Evolutionary conservation across 2,888 invertebrate genomes (phyloP).

Genomic region (Philonicus albiceps): DNA sequence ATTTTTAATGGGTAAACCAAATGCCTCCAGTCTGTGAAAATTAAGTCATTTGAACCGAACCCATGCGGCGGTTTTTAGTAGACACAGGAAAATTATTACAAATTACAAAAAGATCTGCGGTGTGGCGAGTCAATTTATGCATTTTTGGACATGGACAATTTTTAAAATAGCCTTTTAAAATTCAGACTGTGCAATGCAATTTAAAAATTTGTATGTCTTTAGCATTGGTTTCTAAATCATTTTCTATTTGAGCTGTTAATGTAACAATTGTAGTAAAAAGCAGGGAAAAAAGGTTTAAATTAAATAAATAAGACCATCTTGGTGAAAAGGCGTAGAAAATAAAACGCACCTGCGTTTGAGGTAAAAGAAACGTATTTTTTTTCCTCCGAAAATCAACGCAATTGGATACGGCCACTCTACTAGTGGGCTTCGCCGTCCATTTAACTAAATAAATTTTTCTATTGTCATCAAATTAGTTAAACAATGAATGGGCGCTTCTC

Average conservation of each 20-base stretch:
- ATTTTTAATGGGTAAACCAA: background rate
- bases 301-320: background rate
- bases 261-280: too few species aligned
- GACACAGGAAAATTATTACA: background rate
- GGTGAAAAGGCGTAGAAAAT: background rate
- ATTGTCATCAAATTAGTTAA: constrained; percentile 37
- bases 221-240: too few species aligned
- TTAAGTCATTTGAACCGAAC: background rate
- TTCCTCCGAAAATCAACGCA: background rate
- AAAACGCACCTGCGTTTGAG: background rate
- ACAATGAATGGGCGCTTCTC: constrained; percentile 8
- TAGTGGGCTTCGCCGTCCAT: background rate
- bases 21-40: background rate
- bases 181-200: too few species aligned
- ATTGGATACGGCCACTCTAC: background rate
- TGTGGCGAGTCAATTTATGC: background rate
- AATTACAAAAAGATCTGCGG: background rate
- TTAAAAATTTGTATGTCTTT: too few species aligned
- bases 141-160: too few species aligned
- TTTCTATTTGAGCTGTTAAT: too few species aligned
- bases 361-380: background rate
- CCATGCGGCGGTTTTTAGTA: background rate
- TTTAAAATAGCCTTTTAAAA: too few species aligned
- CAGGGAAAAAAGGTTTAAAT: background rate
- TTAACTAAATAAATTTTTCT: constrained; percentile 33